Evolutionary conservation across 2,888 invertebrate species (phyloP).

Genomic region (Zhengitettix transpicula): DNA sequence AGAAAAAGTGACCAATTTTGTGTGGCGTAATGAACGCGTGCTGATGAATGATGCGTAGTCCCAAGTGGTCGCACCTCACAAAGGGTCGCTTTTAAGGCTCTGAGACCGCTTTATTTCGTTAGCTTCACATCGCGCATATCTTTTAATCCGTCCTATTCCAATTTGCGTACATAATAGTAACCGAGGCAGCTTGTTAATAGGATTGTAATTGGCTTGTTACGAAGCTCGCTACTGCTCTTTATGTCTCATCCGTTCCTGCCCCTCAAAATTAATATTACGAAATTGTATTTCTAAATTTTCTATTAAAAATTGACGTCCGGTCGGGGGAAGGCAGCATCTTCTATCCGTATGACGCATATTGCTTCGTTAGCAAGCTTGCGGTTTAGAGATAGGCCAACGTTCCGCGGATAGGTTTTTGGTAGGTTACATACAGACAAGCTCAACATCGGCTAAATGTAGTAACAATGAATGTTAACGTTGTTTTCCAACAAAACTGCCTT

Average conservation of each 20-base stretch:
- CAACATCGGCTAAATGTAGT: no score
- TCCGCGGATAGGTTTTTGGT: no score
- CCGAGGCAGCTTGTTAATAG: not conserved
- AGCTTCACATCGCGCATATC: not conserved
- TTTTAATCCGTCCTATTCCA: not conserved
- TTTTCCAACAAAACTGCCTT: no score
- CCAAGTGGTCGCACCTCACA: no score
- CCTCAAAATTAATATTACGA: conserved; percentile 1
- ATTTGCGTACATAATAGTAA: not conserved
- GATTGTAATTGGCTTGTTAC: not conserved
- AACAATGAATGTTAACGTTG: no score
- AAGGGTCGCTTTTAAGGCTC: no score
- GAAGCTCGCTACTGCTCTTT: not conserved
- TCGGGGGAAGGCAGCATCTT: not conserved
- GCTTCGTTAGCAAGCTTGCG: not conserved
- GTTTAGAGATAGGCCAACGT: no score
- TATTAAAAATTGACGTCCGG: conserved; percentile 1
- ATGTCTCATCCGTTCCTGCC: conserved; percentile 1
- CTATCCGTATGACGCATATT: not conserved
- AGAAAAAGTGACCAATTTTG: no score
- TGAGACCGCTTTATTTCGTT: no score
- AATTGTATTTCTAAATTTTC: conserved; percentile 6
- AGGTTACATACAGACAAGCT: no score
- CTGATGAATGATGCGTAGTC: no score
- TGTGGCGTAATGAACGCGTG: no score